Base-by-base conservation (phyloP, 2,888 invertebrate genomes). In the Abrostola tripartita region DNA sequence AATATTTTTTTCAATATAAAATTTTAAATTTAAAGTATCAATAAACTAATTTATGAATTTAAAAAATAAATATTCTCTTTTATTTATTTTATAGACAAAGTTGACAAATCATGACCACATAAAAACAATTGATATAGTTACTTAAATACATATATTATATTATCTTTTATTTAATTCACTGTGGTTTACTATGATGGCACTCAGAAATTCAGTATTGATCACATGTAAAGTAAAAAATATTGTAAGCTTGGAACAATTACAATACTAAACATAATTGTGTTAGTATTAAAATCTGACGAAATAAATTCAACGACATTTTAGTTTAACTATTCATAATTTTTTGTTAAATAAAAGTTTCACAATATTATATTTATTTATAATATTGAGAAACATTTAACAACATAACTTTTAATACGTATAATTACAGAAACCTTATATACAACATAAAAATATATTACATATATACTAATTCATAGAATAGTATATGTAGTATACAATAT, bases 381-480 rank as follows among this genome's bases (percentile, higher is more conserved):
- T 55, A 58, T 57, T 75, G 56, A 57, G 52, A 68, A 69, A 76
- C 50, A 63, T 52, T 61, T 56, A 52, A 65, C 58, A 73, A 67
- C 53, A 72, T 55, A 49, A 62, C 49, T 52, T 70, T 63, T 70
- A 38, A 74, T 59, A 49, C 62, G 36, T 50, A 57, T 71, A 44
- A 35, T 36, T 35, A 10, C 10, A 58, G 2, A 41, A 24, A 41
- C 50, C 52, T 69, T 63, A 70, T 51, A 71, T 55, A 64, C 36
- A 51, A 49, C 62, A 53, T 51, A 57, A 37, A 42, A 52, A 62
- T 72, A 75, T 61, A 42, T 59, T 70, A 74, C 60, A 65, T 61
- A 35, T 41, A 71, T 71, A 72, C 71, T 71, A 64, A 71, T 75
- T 58, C 71, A 50, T 41, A 14, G 54, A 75, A 55, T 75, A 75